phyloP scores from a whole-genome alignment of 2,797 vertebrate species.

The Peromyscus melanophrys region DNA sequence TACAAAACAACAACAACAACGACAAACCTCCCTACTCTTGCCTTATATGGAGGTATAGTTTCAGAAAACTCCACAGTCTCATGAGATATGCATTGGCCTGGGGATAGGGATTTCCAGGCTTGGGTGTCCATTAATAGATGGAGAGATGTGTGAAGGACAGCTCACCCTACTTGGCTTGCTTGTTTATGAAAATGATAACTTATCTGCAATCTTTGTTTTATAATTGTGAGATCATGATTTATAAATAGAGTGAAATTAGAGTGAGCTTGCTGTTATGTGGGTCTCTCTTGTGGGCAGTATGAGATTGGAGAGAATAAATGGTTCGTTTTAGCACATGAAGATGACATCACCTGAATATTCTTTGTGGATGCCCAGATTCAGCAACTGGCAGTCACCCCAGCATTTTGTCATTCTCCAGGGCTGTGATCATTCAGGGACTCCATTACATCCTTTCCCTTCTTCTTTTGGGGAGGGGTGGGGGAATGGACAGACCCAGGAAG shows the following conservation, averaged over 20 bases:
- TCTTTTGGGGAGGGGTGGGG: neutral
- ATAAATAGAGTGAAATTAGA: neutral
- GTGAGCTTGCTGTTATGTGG: neutral
- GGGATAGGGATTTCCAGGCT: neutral
- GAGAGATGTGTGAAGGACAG: neutral
- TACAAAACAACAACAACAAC: neutral
- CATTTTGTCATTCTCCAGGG: neutral
- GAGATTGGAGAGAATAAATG: neutral
- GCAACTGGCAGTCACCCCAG: neutral
- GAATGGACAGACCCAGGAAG: neutral
- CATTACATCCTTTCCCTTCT: neutral
- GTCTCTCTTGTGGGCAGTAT: neutral
- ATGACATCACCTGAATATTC: neutral
- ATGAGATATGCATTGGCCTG: neutral
- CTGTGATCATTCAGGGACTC: neutral
- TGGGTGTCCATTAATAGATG: neutral
- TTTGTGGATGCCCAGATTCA: neutral
- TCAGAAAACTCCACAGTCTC: neutral
- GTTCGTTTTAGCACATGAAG: neutral
- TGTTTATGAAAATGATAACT: neutral
- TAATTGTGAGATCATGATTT: neutral
- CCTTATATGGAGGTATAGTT: neutral
- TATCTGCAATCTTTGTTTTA: conserved; percentile 7
- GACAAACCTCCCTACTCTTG: neutral
- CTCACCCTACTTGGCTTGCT: neutral